phyloP scores from a whole-genome alignment of 2,888 invertebrate genomes.

The Idaea dimidiata region DNA sequence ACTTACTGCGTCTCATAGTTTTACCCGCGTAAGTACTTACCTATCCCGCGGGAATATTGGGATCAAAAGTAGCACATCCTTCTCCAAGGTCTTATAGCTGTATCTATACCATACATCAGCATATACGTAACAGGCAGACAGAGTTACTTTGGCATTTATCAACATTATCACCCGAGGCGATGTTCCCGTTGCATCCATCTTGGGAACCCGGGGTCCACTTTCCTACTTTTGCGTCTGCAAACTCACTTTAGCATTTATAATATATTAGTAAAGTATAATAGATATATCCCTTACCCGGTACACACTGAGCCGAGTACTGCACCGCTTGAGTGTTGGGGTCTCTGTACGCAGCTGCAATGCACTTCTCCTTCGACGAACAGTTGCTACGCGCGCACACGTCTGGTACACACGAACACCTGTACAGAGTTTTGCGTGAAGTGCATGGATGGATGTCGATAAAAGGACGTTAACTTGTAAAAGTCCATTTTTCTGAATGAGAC shows the following conservation, averaged over 20 bases:
- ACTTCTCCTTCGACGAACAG: slow-evolving; percentile 85
- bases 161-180: too few relatives aligned
- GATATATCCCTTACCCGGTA: slow-evolving; percentile 20
- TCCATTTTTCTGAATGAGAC: too few relatives aligned
- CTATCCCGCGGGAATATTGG: neutral
- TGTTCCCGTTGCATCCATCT: too few relatives aligned
- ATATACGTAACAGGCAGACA: too few relatives aligned
- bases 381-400: slow-evolving; percentile 85
- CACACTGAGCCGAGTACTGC: slow-evolving; percentile 59
- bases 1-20: too few relatives aligned
- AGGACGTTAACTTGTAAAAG: neutral
- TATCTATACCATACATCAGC: too few relatives aligned
- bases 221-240: neutral
- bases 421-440: too few relatives aligned
- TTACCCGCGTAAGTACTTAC: too few relatives aligned
- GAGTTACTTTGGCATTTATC: too few relatives aligned
- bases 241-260: neutral
- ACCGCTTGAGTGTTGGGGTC: slow-evolving; percentile 48
- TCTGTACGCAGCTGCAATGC: slow-evolving; percentile 82
- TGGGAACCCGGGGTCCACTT: too few relatives aligned
- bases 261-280: neutral
- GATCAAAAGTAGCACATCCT: too few relatives aligned
- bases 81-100: too few relatives aligned
- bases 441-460: neutral
- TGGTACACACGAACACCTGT: slow-evolving; percentile 60